Base-by-base conservation (phyloP, 2,113 vertebrate genomes). In the Myodes glareolus region DNA sequence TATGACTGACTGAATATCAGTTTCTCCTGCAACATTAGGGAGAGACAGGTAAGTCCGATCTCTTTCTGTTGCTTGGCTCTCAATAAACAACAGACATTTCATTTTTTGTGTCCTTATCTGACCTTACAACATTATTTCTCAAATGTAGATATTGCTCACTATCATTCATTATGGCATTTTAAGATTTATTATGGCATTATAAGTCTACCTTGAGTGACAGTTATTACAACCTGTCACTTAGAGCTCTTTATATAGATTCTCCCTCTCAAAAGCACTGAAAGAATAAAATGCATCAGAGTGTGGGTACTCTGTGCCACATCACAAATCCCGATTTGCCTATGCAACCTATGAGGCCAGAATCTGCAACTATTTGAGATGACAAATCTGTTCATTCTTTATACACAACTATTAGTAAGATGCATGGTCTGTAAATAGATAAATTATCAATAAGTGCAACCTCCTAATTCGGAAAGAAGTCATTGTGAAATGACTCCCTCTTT, bases 401-500 rank as follows among this genome's bases (percentile, higher is more conserved):
- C 50, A 95, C 0, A 88, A 90, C 45, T 92, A 45, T 76, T 85
- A 91, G 45, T 80, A 90, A 90, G 45, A 96, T 80, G 17, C 3
- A 45, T 42, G 23, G 7, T 94, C 80, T 97, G 96, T 76, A 97
- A 97, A 95, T 92, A 95, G 90, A 96, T 96, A 98, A 97, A 92
- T 96, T 95, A 82, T 73, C 89, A 94, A 75, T 97, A 87, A 55
- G 27, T 70, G 3, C 61, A 91, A 82, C 67, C 39, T 81, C n/a
- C 52, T 91, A 96, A 92, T 68, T 27, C 36, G 61, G 58, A 63
- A 77, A 72, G 88, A 98, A 97, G 92, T 96, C 91, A 39, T 98
- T 95, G 86, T 90, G 97, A 97, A 88, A 95, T 93, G 96, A 97
- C 95, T 98, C 97, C 61, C 78, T 36, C 97, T 97, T 93, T 97